Evolutionary conservation across 2,113 vertebrate genomes (phyloP), one percentile per base, ranked within the genome.

Genomic region (Entelurus aequoreus): DNA sequence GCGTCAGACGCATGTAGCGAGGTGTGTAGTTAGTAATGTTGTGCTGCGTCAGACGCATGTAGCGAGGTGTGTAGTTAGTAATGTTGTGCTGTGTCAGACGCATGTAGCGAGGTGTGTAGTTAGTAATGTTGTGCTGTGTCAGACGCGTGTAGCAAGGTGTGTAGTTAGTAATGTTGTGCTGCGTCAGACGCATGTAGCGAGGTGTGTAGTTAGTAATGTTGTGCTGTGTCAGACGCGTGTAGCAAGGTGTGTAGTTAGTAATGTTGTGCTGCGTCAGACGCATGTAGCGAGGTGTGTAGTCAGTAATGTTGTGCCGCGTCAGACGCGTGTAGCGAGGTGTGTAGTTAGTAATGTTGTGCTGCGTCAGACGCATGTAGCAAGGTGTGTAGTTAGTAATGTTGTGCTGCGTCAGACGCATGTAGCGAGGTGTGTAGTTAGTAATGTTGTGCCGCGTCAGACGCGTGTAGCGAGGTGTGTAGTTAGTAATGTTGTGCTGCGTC

Each of bases 101-200:
- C 28, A 28, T 28, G 8, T 42, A 42, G 40, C 42, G 11, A 12
- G 38, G 42, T 35, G 10, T 53, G 28, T 35, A 53, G 21, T 19
- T 35, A 53, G 21, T 19, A 5, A 53, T 5, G 50, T 6, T 46
- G 15, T 80, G 54, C 62, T n/a, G 28, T 2, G 28, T 28, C 28
- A 28, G 28, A 28, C 28, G 28, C 28, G 3, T 28, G 8, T 42
- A 42, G 40, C 42, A 4, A 12, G 38, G 42, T 35, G 10, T 53
- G 28, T 35, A 53, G 21, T 19, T 35, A 53, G 21, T 19, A 5
- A 53, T 5, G 50, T 6, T 46, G 15, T 80, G 54, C 62, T n/a
- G 28, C 28, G 28, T 28, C 28, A 28, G 28, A 28, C 28, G 28
- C 28, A 28, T 28, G 8, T 42, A 42, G 40, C 42, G 11, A 12